phyloP scores from a whole-genome alignment of 92 coral and sea anemone genomes.

The Phymanthus crucifer region DNA sequence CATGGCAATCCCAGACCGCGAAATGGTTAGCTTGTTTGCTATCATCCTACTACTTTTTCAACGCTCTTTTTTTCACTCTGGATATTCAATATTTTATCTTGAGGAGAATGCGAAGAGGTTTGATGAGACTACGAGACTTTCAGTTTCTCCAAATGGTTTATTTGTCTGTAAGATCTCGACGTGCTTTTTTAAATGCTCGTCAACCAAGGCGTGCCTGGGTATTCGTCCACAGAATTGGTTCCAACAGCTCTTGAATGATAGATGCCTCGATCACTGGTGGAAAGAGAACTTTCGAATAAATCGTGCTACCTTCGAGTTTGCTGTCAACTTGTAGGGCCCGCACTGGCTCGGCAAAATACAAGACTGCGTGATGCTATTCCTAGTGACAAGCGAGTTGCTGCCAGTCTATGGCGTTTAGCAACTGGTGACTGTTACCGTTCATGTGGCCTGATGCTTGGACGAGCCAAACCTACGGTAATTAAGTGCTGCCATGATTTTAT shows the following conservation, averaged over 20 bases:
- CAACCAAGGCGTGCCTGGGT: conserved; percentile 26
- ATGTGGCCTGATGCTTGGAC: conserved; percentile 54
- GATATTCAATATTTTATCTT: conserved; percentile 38
- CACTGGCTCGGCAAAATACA: conserved; percentile 33
- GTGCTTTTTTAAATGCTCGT: not conserved
- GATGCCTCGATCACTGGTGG: conserved; percentile 47
- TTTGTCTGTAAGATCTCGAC: conserved; percentile 17
- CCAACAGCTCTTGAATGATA: conserved; percentile 47
- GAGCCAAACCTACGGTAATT: conserved; percentile 37
- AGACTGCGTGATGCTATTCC: conserved; percentile 38
- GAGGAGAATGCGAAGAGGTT: conserved; percentile 26
- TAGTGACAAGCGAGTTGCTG: conserved; percentile 49
- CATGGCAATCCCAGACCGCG: conserved; percentile 32
- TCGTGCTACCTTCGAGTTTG: conserved; percentile 35
- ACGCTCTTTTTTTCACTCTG: conserved; percentile 41
- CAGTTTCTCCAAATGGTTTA: conserved; percentile 40
- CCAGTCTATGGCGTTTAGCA: conserved; percentile 44
- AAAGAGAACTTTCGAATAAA: conserved; percentile 46
- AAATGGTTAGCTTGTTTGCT: conserved; percentile 36
- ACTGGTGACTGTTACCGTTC: conserved; percentile 55
- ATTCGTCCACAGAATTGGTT: conserved; percentile 57
- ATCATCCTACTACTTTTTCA: conserved; percentile 36
- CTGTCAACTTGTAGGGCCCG: conserved; percentile 45
- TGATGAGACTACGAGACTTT: conserved; percentile 35
- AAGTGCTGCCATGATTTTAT: conserved; percentile 51